Base-by-base conservation (phyloP, 2,888 invertebrate species). In the Drosophila neotestacea region DNA sequence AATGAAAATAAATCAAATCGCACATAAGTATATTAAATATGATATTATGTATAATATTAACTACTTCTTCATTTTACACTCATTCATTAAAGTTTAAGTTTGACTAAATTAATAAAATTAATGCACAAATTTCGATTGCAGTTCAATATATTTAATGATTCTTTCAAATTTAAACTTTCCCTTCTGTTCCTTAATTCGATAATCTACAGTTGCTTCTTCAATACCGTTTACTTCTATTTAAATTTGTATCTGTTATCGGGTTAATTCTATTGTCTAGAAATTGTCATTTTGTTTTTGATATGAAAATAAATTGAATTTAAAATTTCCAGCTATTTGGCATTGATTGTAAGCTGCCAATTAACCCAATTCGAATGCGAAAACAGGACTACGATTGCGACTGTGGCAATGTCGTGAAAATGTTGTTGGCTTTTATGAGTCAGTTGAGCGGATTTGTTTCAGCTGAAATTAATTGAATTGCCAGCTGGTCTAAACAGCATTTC, bases 401-500 rank as follows among this genome's bases (percentile, higher is more conserved):
- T 39, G 39, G 10, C 6, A 32, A 42, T 55, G 30, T 42, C 13
- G 4, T n/a, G 38, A 22, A 36, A 39, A 41, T 72, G 42, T 34
- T 51, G 13, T 4, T 30, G 13, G 32, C 50, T 28, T 60, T 65
- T 72, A 47, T 42, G 41, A 48, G 42, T 32, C 27, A 54, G 38
- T 60, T 55, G 41, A 61, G 68, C 47, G 62, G 68, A 59, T 78
- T 73, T 58, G 69, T 64, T 76, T 59, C 54, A 51, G 46, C 56
- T 76, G 61, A 64, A 65, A 55, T 61, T 64, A 73, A 69, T 55
- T 46, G 48, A 46, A 54, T 63, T 38, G 68, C 51, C 65, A 44
- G 56, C 77, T 47, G 41, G 50, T 56, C 44, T 10, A 16, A 44
- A 34, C 36, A 42, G 10, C 30, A 64, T 76, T 77, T 60, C 13